A percentile compares a stretch with the other conserved stretches of the same genome.
Evolutionary conservation across 2,888 invertebrate genomes (phyloP).

Genomic region (Drosophila stalkeri): DNA sequence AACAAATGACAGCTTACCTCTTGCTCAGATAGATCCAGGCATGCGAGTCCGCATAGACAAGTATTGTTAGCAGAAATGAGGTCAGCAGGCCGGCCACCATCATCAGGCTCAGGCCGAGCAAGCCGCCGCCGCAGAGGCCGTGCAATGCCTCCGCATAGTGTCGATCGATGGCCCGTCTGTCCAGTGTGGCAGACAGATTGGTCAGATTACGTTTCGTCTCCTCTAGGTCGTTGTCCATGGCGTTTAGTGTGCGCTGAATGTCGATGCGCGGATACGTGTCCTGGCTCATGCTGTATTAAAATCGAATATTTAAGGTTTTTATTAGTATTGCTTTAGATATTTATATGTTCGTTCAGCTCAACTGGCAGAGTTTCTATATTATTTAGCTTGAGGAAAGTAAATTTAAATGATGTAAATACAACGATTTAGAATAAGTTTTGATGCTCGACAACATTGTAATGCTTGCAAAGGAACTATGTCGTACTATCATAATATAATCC

Average conservation of each 20-base stretch:
- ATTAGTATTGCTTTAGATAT: not conserved
- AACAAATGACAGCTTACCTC: constrained; percentile 87
- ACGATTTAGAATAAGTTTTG: not conserved
- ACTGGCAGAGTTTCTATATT: not conserved
- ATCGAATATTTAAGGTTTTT: not conserved
- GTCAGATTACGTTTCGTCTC: constrained; percentile 84
- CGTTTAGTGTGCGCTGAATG: constrained; percentile 81
- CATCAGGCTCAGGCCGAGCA: constrained; percentile 94
- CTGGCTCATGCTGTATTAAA: constrained; percentile 81
- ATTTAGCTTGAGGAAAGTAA: not conserved
- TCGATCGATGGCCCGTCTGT: constrained; percentile 92
- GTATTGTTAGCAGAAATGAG: constrained; percentile 94
- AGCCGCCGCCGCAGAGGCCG: constrained; percentile 92
- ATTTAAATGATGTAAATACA: not conserved
- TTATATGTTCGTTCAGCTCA: not conserved
- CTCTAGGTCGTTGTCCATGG: constrained; percentile 84
- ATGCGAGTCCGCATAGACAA: constrained; percentile 97
- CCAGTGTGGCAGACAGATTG: constrained; percentile 88
- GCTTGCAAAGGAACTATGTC: too few species aligned
- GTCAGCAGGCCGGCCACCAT: constrained; percentile 94
- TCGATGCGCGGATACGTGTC: constrained; percentile 85
- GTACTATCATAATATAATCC: not conserved
- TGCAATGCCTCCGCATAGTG: constrained; percentile 92
- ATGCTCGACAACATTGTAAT: not conserved
- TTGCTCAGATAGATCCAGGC: constrained; percentile 98